Percentiles rank a stretch among this genome's conserved stretches.
Evolutionary conservation across 2,797 vertebrate genomes (phyloP).

Genomic region (Ctenochaetus hawaiiensis): DNA sequence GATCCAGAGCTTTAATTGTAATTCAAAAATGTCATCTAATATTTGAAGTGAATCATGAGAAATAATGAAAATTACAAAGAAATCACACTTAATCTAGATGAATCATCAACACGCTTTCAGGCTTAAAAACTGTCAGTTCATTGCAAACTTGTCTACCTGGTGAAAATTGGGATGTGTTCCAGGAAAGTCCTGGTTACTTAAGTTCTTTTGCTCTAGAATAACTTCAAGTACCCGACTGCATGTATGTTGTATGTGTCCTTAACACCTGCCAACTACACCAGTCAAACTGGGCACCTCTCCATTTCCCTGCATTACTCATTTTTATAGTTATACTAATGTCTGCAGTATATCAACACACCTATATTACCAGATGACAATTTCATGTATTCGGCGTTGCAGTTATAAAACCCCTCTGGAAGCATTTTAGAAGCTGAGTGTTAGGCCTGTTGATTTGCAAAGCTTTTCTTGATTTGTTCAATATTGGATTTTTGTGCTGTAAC

Average conservation of each 20-base stretch:
- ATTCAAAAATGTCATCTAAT: constrained; percentile 24
- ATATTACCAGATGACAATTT: background rate
- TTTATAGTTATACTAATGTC: background rate
- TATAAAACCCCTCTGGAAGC: too few species aligned
- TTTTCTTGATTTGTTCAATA: too few species aligned
- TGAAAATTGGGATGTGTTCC: constrained; percentile 26
- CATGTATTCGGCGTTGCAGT: background rate
- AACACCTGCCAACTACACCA: constrained; percentile 33
- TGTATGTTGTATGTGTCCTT: constrained; percentile 20
- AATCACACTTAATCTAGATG: constrained; percentile 14
- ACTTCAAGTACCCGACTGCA: background rate
- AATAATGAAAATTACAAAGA: constrained; percentile 4
- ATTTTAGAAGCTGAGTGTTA: too few species aligned
- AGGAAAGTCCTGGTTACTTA: constrained; percentile 23
- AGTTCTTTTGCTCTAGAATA: constrained; percentile 17
- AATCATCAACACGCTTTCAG: background rate
- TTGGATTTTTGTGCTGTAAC: too few species aligned
- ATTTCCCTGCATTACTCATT: constrained; percentile 25
- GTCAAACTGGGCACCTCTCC: constrained; percentile 28
- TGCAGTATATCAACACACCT: background rate
- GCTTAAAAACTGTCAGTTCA: background rate
- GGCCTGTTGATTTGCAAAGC: too few species aligned
- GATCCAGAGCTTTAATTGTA: constrained; percentile 5
- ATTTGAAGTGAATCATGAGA: constrained; percentile 17
- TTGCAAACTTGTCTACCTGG: background rate